Percentiles rank a stretch among this genome's conserved stretches.
Evolutionary conservation across 2,113 vertebrate species (phyloP).

Genomic region (Polypterus bichir): DNA sequence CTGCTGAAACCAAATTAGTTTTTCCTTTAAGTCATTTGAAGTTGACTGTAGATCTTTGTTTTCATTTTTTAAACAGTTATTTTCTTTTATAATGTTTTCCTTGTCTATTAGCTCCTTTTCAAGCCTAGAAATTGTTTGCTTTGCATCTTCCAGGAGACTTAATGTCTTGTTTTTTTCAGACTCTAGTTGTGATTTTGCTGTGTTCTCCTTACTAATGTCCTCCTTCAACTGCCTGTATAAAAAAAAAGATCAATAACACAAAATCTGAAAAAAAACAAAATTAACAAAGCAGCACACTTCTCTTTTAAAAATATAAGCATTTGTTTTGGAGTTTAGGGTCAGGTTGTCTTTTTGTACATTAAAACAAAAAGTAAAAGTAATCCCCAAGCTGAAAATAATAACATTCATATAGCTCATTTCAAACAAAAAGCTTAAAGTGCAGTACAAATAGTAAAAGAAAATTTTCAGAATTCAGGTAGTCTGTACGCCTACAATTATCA

Average conservation of each 20-base stretch:
- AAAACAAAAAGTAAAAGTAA: too few relatives aligned
- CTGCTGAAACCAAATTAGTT: slow-evolving; percentile 43
- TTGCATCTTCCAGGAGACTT: slow-evolving; percentile 44
- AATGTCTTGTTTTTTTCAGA: slow-evolving; percentile 49
- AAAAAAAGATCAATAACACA: slow-evolving; percentile 4
- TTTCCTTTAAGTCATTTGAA: slow-evolving; percentile 48
- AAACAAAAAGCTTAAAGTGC: too few relatives aligned
- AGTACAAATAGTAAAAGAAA: too few relatives aligned
- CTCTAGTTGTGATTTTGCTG: slow-evolving; percentile 35
- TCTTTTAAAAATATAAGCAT: too few relatives aligned
- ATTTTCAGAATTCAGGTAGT: too few relatives aligned
- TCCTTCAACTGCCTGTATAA: slow-evolving; percentile 53
- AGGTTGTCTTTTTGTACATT: too few relatives aligned
- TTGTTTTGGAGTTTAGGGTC: too few relatives aligned
- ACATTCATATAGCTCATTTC: too few relatives aligned
- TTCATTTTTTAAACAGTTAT: slow-evolving; percentile 48
- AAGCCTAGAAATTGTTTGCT: slow-evolving; percentile 43
- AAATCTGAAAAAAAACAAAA: too few relatives aligned
- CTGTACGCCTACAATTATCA: too few relatives aligned
- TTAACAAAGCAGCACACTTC: too few relatives aligned
- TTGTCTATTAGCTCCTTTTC: slow-evolving; percentile 57
- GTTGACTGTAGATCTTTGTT: slow-evolving; percentile 53
- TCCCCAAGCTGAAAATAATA: too few relatives aligned
- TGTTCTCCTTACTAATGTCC: slow-evolving; percentile 41
- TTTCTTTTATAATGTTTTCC: slow-evolving; percentile 38